Conservation (phyloP, 2,797 vertebrate species). For the Furcifer pardalis region DNA sequence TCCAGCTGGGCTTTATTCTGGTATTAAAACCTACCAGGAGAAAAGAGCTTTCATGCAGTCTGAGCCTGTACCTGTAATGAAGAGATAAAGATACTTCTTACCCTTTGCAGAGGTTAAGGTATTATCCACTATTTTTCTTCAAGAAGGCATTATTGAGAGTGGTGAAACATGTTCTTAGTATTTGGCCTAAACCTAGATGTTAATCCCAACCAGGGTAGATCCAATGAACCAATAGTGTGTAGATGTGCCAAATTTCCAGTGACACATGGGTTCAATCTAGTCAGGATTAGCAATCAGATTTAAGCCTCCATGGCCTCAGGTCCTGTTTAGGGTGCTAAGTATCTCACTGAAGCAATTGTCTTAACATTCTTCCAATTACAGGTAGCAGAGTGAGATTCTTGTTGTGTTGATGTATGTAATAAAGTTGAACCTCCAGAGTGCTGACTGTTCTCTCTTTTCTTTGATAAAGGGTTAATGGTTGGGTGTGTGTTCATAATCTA, state of each 20-base stretch:
- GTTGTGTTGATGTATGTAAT: constrained; percentile 14
- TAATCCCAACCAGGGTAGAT: too few species aligned
- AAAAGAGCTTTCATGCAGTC: background rate
- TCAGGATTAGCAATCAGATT: background rate
- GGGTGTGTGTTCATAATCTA: constrained; percentile 29
- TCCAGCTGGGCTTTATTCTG: background rate
- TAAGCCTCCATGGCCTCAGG: background rate
- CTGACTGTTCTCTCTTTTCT: constrained; percentile 7
- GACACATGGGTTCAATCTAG: too few species aligned
- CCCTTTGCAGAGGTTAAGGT: too few species aligned
- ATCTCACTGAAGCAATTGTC: background rate
- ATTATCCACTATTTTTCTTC: background rate
- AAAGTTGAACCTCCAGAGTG: constrained; percentile 22
- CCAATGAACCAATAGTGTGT: background rate
- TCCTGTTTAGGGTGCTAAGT: background rate
- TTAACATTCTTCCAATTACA: constrained; percentile 1
- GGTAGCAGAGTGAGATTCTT: constrained; percentile 9
- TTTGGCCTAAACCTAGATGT: too few species aligned
- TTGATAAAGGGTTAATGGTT: constrained; percentile 31
- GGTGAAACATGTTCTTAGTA: background rate
- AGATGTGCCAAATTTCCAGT: too few species aligned
- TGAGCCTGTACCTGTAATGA: background rate
- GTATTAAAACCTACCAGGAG: background rate
- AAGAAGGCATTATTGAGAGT: background rate
- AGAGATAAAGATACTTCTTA: too few species aligned